A percentile compares a stretch with the other conserved stretches of the same genome.
Conservation (phyloP, 2,113 vertebrate species). For the Orientallactaga bullata region DNA sequence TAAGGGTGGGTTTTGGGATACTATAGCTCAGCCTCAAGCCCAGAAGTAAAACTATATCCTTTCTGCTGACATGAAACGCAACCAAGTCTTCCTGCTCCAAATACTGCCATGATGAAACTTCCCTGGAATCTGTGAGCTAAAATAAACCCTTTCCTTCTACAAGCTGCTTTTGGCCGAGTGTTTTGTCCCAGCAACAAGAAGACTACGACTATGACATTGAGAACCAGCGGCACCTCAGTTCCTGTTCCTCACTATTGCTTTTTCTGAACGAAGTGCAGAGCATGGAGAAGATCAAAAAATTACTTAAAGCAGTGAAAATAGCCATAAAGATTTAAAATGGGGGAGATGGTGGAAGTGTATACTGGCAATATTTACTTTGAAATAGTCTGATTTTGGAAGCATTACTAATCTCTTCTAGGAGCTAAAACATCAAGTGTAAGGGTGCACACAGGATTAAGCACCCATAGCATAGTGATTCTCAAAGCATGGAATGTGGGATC, state of each 20-base stretch:
- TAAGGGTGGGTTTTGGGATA: no score
- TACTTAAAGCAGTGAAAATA: constrained; percentile 1
- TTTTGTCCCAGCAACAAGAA: no score
- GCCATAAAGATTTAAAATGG: not conserved
- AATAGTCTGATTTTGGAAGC: not conserved
- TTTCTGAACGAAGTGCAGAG: not conserved
- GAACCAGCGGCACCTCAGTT: not conserved
- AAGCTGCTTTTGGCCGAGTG: no score
- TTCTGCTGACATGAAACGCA: no score
- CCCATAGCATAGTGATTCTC: not conserved
- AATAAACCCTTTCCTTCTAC: no score
- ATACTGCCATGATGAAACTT: no score
- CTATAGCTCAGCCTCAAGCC: no score
- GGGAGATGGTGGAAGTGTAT: not conserved
- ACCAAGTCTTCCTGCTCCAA: no score
- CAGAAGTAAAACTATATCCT: no score
- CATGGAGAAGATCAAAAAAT: not conserved
- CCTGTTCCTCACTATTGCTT: not conserved
- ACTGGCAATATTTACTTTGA: not conserved
- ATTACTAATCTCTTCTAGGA: constrained; percentile 12
- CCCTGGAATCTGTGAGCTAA: no score
- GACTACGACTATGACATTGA: not conserved
- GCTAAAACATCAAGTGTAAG: constrained; percentile 28
- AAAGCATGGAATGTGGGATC: not conserved
- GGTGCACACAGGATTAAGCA: not conserved